Base-by-base conservation (phyloP, 2,888 invertebrate species). In the Brachycybe producta region DNA sequence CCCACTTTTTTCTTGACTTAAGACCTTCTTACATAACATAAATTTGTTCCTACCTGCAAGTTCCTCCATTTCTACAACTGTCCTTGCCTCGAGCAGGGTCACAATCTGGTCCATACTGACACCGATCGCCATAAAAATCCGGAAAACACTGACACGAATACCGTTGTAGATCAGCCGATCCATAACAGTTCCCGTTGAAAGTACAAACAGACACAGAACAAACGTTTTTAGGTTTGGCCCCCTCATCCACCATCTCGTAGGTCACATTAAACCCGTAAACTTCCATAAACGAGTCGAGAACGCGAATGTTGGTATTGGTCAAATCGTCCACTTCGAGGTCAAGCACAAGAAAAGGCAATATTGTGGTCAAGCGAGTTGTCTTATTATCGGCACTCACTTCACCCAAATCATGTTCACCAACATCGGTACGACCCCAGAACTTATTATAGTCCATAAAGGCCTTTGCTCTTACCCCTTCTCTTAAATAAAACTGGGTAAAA, bases 191-290 rank as follows among this genome's bases (percentile, higher is more conserved):
- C 13, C 90, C 90, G n/a, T 84, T 75, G 57, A 82, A 82, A 0
- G 87, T 81, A 64, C 90, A 91, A 59, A 80, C 79, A 57, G 79
- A 75, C 51, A 84, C 80, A 54, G 82, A 83, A 66, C 90, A 90
- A 5, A 60, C 58, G 34, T 61, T 56, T 30, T 60, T 58, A 3
- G 58, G 47, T 15, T 57, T 50, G 4, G 30, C 32, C 17, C 52
- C 53, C 35, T 54, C 53, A 42, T 58, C 55, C 19, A 74, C 69
- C 57, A 88, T 80, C 63, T 88, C 85, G 65, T 90, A 91, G 24
- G 90, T 91, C 60, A 90, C 79, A 70, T 92, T 91, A 71, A 92
- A 90, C 13, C 91, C 91, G 64, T 82, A 88, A 35, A 88, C 85
- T 55, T 87, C 81, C 54, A 90, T 72, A 27, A 90, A 74, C 49